phyloP scores from a whole-genome alignment of 2,113 vertebrate genomes.

The Emydocephalus ijimae region DNA sequence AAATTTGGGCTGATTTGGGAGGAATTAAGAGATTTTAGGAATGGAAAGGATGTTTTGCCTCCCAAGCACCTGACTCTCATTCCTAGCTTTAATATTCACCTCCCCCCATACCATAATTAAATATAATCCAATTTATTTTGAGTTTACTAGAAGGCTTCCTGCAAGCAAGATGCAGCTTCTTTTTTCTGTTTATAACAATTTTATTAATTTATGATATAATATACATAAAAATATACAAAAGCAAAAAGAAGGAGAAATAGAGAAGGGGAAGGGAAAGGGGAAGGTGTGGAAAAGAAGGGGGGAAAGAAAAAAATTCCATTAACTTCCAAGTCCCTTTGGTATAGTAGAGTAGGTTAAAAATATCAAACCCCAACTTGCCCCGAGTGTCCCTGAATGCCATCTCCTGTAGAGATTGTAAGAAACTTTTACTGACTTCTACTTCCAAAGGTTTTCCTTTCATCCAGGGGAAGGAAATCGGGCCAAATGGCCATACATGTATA shows the following conservation, averaged over 20 bases:
- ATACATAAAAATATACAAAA: too few relatives aligned
- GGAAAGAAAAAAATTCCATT: too few relatives aligned
- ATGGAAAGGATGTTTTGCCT: background rate
- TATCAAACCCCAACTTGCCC: background rate
- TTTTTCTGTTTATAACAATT: too few relatives aligned
- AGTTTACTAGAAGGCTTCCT: background rate
- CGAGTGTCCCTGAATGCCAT: background rate
- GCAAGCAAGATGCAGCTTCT: background rate
- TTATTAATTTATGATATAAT: too few relatives aligned
- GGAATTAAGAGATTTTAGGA: background rate
- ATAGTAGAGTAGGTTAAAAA: too few relatives aligned
- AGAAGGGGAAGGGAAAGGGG: too few relatives aligned
- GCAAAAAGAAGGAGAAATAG: too few relatives aligned
- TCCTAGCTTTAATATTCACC: background rate
- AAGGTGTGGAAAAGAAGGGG: too few relatives aligned
- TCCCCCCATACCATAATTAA: background rate
- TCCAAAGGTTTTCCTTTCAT: background rate
- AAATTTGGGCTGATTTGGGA: background rate
- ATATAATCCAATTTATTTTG: background rate
- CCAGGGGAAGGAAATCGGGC: background rate
- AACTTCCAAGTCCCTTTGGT: too few relatives aligned
- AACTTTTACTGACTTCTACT: background rate
- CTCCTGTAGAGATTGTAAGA: background rate
- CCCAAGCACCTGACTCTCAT: background rate
- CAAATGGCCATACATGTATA: background rate